These are phyloP conservation scores for Piliocolobus tephrosceles DNA, from an alignment of 2,113 vertebrate genomes.

Conservation along the genomic window DNA sequence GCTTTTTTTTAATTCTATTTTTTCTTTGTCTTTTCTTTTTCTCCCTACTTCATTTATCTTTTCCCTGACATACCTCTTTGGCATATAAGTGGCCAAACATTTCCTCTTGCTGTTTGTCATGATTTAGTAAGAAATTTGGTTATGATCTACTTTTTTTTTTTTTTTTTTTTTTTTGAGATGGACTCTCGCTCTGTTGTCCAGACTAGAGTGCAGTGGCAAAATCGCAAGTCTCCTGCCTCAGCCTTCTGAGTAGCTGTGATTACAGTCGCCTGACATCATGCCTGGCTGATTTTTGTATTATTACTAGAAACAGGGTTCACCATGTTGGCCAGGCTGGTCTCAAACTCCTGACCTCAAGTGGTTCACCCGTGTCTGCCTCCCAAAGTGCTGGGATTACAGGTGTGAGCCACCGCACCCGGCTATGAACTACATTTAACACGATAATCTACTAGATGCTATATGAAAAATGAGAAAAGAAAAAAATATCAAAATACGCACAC, in stretches of 20 bases:
- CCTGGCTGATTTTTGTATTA: too few species aligned
- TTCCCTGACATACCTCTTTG: neutral
- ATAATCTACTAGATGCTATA: neutral
- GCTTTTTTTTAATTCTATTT: neutral
- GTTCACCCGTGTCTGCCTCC: fast-evolving
- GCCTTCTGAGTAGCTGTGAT: too few species aligned
- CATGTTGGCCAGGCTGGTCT: too few species aligned
- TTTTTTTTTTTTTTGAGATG: too few species aligned
- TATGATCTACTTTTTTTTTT: neutral
- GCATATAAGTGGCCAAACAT: neutral
- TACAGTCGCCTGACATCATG: too few species aligned
- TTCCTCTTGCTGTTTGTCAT: neutral
- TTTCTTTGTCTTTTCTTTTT: neutral
- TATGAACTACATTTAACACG: neutral
- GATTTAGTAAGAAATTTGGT: neutral
- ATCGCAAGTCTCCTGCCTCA: too few species aligned
- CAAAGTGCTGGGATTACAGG: too few species aligned
- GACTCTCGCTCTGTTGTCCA: too few species aligned
- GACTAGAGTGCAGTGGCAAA: too few species aligned
- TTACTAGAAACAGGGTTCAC: too few species aligned
- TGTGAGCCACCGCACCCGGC: too few species aligned
- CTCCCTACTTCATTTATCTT: neutral
- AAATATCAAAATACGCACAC: neutral
- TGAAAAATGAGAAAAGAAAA: neutral
- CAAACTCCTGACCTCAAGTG: too few species aligned